Evolutionary conservation across 2,888 invertebrate genomes (phyloP).

Genomic region (Archaeoteleia sp.): DNA sequence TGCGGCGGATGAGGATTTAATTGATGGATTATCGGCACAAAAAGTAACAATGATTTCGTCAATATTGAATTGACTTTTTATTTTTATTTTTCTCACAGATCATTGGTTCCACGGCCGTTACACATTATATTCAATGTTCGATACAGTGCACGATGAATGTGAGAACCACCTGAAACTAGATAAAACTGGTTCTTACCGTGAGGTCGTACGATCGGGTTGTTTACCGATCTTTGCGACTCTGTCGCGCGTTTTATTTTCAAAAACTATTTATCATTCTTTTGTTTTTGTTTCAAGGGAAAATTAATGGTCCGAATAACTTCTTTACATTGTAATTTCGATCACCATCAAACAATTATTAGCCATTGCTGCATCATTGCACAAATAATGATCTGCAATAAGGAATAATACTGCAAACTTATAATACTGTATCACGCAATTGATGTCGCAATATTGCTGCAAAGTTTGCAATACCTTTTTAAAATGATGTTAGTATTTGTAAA

Average conservation of each 20-base stretch:
- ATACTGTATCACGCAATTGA: too few relatives aligned
- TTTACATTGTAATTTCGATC: too few relatives aligned
- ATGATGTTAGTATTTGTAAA: too few relatives aligned
- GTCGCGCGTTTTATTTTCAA: not conserved
- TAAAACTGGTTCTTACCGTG: constrained; percentile 15
- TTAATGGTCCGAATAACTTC: too few relatives aligned
- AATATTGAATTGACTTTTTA: not conserved
- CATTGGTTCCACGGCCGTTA: constrained; percentile 11
- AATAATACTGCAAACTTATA: too few relatives aligned
- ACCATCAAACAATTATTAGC: too few relatives aligned
- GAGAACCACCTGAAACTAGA: constrained; percentile 12
- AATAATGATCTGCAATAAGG: too few relatives aligned
- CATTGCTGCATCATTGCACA: too few relatives aligned
- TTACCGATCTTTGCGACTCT: constrained; percentile 13
- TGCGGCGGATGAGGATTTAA: not conserved
- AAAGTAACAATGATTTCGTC: not conserved
- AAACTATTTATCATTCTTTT: too few relatives aligned
- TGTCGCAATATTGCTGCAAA: too few relatives aligned
- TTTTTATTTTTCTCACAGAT: not conserved
- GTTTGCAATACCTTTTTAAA: too few relatives aligned
- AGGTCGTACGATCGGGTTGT: constrained; percentile 3
- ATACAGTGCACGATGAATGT: not conserved
- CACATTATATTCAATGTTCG: constrained; percentile 5
- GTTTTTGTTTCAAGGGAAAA: too few relatives aligned
- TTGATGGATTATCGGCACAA: not conserved